Evolutionary conservation across 2,797 vertebrate genomes (phyloP).

Genomic region (Myotis pilosus): DNA sequence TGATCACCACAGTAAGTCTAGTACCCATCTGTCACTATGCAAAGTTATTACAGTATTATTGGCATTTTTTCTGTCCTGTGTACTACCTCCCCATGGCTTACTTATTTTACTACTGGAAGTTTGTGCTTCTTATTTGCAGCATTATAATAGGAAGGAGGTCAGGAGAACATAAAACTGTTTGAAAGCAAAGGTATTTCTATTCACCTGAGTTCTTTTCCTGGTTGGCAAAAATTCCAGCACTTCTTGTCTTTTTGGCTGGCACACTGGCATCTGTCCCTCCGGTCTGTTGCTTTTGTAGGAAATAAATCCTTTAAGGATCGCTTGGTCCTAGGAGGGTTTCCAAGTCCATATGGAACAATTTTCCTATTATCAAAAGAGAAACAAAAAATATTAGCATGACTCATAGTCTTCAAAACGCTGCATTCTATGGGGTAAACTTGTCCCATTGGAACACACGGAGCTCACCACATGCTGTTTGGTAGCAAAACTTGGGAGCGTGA

Average conservation of each 20-base stretch:
- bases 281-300: conserved; percentile 38
- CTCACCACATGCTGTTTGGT: background rate
- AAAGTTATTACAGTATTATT: background rate
- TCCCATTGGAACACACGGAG: background rate
- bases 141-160: background rate
- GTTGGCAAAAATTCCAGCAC: conserved; percentile 90
- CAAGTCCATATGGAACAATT: conserved; percentile 94
- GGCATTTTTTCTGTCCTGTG: background rate
- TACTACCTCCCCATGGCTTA: background rate
- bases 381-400: background rate
- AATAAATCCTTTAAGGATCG: conserved; percentile 85
- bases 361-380: conserved; percentile 84
- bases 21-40: background rate
- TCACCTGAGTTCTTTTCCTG: conserved; percentile 83
- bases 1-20: background rate
- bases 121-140: background rate
- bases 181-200: conserved; percentile 45
- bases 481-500: background rate
- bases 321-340: conserved; percentile 89
- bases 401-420: conserved; percentile 22
- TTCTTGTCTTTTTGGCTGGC: conserved; percentile 85
- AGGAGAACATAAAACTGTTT: background rate
- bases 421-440: background rate
- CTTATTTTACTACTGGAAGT: background rate
- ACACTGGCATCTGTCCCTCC: conserved; percentile 89